Conservation (phyloP, 2,888 invertebrate species). For the Papilio protenor region DNA sequence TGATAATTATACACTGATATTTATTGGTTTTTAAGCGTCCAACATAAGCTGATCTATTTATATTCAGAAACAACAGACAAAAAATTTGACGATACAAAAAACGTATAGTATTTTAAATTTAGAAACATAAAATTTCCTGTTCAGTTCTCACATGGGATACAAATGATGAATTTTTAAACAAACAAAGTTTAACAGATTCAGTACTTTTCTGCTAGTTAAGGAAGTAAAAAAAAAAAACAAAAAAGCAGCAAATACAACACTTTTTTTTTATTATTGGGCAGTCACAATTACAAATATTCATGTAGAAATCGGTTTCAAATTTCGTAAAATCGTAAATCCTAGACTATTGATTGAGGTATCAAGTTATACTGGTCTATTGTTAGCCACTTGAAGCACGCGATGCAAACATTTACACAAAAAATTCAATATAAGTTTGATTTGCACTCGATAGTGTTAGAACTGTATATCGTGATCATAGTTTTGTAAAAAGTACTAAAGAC, state of each 20-base stretch:
- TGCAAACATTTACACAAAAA: conserved; percentile 37
- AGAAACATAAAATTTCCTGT: background rate
- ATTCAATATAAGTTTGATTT: conserved; percentile 19
- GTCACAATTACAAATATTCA: background rate
- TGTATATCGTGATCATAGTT: background rate
- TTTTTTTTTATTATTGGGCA: too few species aligned
- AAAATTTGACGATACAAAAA: background rate
- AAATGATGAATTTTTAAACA: too few species aligned
- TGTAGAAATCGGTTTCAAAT: background rate
- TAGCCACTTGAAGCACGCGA: conserved; percentile 32
- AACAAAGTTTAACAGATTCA: too few species aligned
- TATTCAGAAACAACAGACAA: background rate
- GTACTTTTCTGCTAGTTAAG: too few species aligned
- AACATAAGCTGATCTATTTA: conserved; percentile 9
- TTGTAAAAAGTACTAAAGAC: background rate
- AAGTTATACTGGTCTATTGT: conserved; percentile 29
- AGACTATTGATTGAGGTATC: conserved; percentile 13
- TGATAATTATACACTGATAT: conserved; percentile 19
- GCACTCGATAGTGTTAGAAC: conserved; percentile 3
- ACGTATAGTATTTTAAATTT: background rate
- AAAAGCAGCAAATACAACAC: too few species aligned
- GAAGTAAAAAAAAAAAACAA: too few species aligned
- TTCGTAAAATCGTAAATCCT: background rate
- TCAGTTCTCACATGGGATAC: too few species aligned
- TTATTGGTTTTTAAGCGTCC: background rate